A percentile compares a stretch with the other conserved stretches of the same genome.
Conservation (phyloP, 2,113 vertebrate species). For the Apus apus region DNA sequence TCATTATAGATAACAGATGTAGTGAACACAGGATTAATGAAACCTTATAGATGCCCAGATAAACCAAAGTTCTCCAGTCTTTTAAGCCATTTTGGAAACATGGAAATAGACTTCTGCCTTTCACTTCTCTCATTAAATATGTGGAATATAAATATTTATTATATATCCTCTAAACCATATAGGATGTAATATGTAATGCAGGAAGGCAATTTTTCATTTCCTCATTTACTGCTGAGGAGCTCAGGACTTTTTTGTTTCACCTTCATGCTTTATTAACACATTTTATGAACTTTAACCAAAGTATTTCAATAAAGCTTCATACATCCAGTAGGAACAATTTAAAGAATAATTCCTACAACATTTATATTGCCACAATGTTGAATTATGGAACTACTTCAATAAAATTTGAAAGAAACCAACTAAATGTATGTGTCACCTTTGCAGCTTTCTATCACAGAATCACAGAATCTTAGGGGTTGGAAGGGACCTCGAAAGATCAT, state of each 20-base stretch:
- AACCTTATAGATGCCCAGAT: background rate
- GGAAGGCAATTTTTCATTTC: background rate
- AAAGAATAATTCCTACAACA: background rate
- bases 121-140: background rate
- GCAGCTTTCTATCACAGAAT: background rate
- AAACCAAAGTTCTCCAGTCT: background rate
- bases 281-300: background rate
- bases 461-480: too few relatives aligned
- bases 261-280: background rate
- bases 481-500: too few relatives aligned
- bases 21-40: background rate
- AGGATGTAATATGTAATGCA: background rate
- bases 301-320: background rate
- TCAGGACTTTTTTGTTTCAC: background rate
- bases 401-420: background rate
- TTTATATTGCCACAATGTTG: background rate
- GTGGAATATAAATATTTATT: background rate
- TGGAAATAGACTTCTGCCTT: background rate
- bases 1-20: background rate
- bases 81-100: background rate
- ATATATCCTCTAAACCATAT: background rate
- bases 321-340: background rate
- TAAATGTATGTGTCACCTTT: background rate
- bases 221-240: background rate
- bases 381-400: background rate